Evolutionary conservation across 2,888 invertebrate species (phyloP).

Genomic region (Drosophila leonis): DNA sequence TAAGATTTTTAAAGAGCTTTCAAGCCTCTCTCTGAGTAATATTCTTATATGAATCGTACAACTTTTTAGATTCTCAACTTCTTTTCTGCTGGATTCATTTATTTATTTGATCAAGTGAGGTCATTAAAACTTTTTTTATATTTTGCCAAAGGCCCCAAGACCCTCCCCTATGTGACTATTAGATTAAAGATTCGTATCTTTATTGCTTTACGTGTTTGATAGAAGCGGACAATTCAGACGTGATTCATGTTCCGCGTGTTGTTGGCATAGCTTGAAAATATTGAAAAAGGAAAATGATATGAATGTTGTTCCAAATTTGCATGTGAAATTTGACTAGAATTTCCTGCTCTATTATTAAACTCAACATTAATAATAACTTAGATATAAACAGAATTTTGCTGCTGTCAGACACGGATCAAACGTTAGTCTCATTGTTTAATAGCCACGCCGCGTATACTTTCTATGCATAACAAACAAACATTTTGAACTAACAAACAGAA

Average conservation of each 20-base stretch:
- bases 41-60: background rate
- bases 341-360: background rate
- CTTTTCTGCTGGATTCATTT: background rate
- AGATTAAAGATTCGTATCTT: background rate
- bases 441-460: background rate
- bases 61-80: background rate
- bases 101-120: background rate
- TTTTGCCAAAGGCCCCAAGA: background rate
- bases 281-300: background rate
- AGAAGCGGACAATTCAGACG: no score
- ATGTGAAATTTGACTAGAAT: background rate
- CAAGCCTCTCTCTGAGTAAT: background rate
- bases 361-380: background rate
- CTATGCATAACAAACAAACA: background rate
- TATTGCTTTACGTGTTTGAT: background rate
- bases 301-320: background rate
- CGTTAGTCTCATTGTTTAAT: conserved; percentile 2
- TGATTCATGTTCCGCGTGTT: background rate
- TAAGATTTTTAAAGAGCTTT: background rate
- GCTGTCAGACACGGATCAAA: background rate
- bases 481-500: conserved; percentile 3
- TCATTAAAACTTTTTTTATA: background rate
- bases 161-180: background rate
- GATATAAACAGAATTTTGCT: background rate
- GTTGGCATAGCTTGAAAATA: background rate